Base-by-base conservation (phyloP, 1,140 invertebrate genomes). In the Drosophila kohkoa region DNA sequence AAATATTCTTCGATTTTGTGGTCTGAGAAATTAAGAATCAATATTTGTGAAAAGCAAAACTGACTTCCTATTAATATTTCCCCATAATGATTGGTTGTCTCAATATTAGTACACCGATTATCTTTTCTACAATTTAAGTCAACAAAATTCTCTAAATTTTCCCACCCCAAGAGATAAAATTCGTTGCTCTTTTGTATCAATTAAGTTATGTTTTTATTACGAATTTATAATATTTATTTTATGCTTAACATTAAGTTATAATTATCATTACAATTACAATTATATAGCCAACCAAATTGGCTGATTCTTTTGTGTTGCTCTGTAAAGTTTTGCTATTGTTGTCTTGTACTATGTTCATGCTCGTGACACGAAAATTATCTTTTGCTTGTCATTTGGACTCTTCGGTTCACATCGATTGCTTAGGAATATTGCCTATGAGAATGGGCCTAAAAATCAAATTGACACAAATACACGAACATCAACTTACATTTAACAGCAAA, bases 261-360 rank as follows among this genome's bases (percentile, higher is more conserved):
- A 38, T 38, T 38, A 38, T 38, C 35, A 43, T 20, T 64, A 67
- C 55, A 66, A 67, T 70, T 74, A 64, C 32, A 54, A 32, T 54
- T 32, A 32, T 13, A 13, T 59, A 25, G 38, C 51, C 41, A 65
- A 59, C 58, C 59, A 46, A 52, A 62, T 66, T 60, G 55, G 68
- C 62, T 77, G 54, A 0, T 20, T 59, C 4, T 11, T 63, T 45
- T 20, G 8, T 20, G 20, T 63, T 76, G 58, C 46, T 78, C 55
- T 77, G 71, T 88, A 80, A 82, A 88, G 70, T 82, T 82, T 80
- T 73, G 0, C 80, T 88, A 88, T 86, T 75, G 78, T 88, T 82
- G 63, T 82, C 74, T 88, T 88, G 83, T 88, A 88, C 83, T 88
- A 69, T 88, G 70, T 73, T 83, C 79, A 89, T 88, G 83, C 83